Percentiles rank a stretch among this genome's conserved stretches.
Evolutionary conservation across 2,888 invertebrate genomes (phyloP).

Genomic region (Spialia ferax): DNA sequence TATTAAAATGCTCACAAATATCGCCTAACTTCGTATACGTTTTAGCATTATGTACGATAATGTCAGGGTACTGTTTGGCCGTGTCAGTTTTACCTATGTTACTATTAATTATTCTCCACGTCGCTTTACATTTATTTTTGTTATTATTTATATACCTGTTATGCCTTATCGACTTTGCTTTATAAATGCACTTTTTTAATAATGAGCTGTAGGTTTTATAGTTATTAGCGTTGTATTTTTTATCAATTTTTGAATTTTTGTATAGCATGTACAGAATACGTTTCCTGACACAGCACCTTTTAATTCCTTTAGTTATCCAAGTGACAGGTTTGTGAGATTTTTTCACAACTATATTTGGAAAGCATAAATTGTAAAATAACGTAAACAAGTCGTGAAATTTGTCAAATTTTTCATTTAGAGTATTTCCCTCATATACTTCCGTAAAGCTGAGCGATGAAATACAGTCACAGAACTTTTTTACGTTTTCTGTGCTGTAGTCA

Average conservation of each 20-base stretch:
- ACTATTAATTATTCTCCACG: constrained; percentile 10
- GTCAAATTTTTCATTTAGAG: neutral
- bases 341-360: constrained; percentile 1
- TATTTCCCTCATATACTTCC: neutral
- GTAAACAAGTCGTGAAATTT: neutral
- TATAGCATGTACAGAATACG: neutral
- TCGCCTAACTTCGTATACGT: neutral
- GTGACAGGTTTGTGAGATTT: neutral
- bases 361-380: neutral
- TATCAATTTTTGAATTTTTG: neutral
- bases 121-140: constrained; percentile 7
- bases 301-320: neutral
- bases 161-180: neutral
- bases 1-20: neutral
- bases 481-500: neutral
- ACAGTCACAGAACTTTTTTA: neutral
- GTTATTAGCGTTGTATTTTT: neutral
- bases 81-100: neutral
- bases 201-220: neutral
- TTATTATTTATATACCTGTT: neutral
- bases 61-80: neutral
- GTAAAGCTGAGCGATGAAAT: neutral
- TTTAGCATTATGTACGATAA: neutral
- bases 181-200: constrained; percentile 5
- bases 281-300: neutral